A percentile compares a stretch with the other conserved stretches of the same genome.
These are phyloP conservation scores for Pristionchus pacificus DNA, from an alignment of 1,140 invertebrate genomes.

Conservation along the genomic window DNA sequence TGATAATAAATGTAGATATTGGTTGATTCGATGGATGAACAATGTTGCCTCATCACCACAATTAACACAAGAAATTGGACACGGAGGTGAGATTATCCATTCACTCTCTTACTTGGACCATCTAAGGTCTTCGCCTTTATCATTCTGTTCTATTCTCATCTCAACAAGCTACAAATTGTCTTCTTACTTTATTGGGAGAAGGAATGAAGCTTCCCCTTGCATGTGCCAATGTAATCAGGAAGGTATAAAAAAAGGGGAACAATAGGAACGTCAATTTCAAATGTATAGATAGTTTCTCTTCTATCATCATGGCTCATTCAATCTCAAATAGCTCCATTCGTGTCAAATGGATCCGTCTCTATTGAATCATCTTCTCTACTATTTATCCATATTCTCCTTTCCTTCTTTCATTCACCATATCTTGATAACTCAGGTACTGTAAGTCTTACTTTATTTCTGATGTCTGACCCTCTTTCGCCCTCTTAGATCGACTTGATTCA, in stretches of 20 bases:
- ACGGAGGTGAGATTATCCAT: background rate
- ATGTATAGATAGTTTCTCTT: constrained; percentile 33
- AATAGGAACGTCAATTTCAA: background rate
- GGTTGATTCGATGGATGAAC: constrained; percentile 53
- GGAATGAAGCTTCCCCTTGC: constrained; percentile 49
- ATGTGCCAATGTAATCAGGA: constrained; percentile 51
- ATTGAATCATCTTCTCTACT: constrained; percentile 41
- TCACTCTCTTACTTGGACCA: background rate
- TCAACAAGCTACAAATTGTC: constrained; percentile 44
- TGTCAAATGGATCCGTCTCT: constrained; percentile 36
- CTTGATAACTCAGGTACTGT: constrained; percentile 40
- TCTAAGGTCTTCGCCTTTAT: constrained; percentile 34
- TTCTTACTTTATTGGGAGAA: constrained; percentile 50
- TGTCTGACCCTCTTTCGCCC: constrained; percentile 36
- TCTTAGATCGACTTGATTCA: constrained; percentile 27
- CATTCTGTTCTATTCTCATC: constrained; percentile 37
- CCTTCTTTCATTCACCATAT: constrained; percentile 51
- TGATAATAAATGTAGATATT: too few species aligned
- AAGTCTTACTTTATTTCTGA: too few species aligned
- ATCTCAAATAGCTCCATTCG: constrained; percentile 50
- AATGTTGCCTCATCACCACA: constrained; percentile 45
- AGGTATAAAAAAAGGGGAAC: constrained; percentile 29
- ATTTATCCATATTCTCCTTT: constrained; percentile 43
- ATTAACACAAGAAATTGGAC: constrained; percentile 2
- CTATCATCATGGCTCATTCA: constrained; percentile 51